These are phyloP conservation scores for Poecilobothrus nobilitatus DNA, from an alignment of 2,888 invertebrate species.

Conservation along the genomic window DNA sequence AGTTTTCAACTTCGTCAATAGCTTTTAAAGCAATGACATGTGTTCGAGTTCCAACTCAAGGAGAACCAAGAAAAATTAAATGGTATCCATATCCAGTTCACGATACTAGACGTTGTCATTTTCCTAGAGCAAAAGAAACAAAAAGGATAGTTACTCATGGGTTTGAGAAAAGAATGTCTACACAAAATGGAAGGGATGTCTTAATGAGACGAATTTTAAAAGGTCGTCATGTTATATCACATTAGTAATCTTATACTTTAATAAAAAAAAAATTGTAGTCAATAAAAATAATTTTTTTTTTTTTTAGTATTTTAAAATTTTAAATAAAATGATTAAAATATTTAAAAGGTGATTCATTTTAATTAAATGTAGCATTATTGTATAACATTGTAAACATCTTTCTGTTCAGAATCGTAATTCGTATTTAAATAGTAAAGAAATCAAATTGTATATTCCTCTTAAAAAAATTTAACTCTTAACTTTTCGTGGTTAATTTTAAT, in stretches of 20 bases:
- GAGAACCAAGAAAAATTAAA: not conserved
- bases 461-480: too few species aligned
- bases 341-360: too few species aligned
- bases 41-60: not conserved
- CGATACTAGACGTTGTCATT: constrained; percentile 44
- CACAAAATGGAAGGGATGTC: constrained; percentile 57
- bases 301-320: too few species aligned
- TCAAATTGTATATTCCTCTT: too few species aligned
- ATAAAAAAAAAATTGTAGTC: not conserved
- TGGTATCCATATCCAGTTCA: not conserved
- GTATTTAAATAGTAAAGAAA: too few species aligned
- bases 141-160: constrained; percentile 63
- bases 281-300: too few species aligned
- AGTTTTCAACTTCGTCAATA: not conserved
- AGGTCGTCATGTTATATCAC: constrained; percentile 60
- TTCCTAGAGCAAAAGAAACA: constrained; percentile 66
- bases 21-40: not conserved
- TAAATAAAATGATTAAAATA: too few species aligned
- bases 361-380: too few species aligned
- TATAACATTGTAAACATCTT: too few species aligned
- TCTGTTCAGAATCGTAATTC: too few species aligned
- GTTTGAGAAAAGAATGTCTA: constrained; percentile 60
- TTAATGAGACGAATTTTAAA: constrained; percentile 69
- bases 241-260: constrained; percentile 45
- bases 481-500: too few species aligned